Conservation (phyloP, 2,797 vertebrate species). For the Rhyacichthys aspro region DNA sequence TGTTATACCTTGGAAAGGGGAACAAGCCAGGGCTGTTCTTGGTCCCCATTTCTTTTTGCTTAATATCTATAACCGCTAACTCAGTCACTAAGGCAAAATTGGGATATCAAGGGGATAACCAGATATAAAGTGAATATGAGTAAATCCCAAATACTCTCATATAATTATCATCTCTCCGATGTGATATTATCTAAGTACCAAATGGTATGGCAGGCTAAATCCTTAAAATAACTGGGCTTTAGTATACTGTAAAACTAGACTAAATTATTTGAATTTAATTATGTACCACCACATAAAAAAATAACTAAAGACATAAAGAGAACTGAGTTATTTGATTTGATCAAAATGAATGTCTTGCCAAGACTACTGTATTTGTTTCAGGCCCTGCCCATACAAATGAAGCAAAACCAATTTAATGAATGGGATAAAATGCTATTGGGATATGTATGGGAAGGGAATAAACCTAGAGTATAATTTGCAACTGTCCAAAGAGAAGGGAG, state of each 20-base stretch:
- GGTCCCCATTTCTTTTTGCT: constrained; percentile 15
- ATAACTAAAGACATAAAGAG: neutral
- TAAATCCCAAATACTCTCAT: constrained; percentile 13
- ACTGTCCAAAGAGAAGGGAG: constrained; percentile 4
- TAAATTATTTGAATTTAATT: constrained; percentile 9
- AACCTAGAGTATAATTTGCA: constrained; percentile 7
- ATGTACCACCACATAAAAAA: neutral
- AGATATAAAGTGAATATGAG: constrained; percentile 19
- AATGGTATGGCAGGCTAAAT: neutral
- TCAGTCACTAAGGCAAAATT: constrained; percentile 18
- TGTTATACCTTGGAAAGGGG: constrained; percentile 18
- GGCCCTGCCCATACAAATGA: constrained; percentile 9
- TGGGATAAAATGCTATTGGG: constrained; percentile 24
- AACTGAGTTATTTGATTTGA: neutral
- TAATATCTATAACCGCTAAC: constrained; percentile 11
- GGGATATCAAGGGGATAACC: constrained; percentile 12
- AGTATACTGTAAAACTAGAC: neutral
- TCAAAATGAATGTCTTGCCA: constrained; percentile 25
- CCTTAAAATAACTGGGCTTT: neutral
- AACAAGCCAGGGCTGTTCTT: constrained; percentile 13
- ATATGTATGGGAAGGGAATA: constrained; percentile 20
- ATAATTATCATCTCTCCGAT: neutral
- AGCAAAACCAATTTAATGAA: constrained; percentile 16
- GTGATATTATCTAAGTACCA: neutral
- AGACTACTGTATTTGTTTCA: constrained; percentile 28